Base-by-base conservation (phyloP, 2,113 vertebrate species). In the Vireo altiloquus region DNA sequence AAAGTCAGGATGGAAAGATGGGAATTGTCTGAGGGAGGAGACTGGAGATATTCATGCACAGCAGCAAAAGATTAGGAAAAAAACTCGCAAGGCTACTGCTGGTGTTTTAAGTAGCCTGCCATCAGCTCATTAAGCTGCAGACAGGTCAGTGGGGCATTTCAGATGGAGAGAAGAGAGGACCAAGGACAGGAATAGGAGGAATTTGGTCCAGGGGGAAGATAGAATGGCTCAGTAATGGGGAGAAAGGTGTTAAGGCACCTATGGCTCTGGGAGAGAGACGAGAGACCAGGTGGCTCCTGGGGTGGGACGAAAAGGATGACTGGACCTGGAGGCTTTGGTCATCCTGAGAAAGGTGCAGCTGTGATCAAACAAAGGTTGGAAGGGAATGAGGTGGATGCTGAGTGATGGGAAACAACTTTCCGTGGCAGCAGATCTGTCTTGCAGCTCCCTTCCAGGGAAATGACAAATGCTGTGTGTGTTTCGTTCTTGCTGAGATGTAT, bases 321-420 rank as follows among this genome's bases (percentile, higher is more conserved):
- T 0, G 0, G 49, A 22, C 27, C 24, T 7, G 3, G 42, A 50
- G 44, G 53, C 27, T 82, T 82, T 75, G 74, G 30, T 19, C 15
- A 4, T 54, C 30, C 27, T 0, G 0, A 0, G 3, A 8, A 84
- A 66, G 42, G 20, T 27, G 42, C 35, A 42, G 21, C 47, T 8
- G 2, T 31, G 74, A 47, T 63, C 82, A 35, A 40, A 30, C 1
- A 2, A n/a, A 27, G 23, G 28, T n/a, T 30, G 37, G 35, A 65
- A 59, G 52, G 47, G 30, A 78, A 14, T 2, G 4, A 70, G 60
- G 87, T 44, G 47, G 76, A 31, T 78, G 70, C 56, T 64, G 69
- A 90, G 49, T 15, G n/a, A 84, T 52, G 56, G 61, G 49, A 87
- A 94, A 46, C 54, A 91, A 76, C 74, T 44, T 82, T 56, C 13